Conservation (phyloP, 2,888 invertebrate genomes). For the Mystacides longicornis region DNA sequence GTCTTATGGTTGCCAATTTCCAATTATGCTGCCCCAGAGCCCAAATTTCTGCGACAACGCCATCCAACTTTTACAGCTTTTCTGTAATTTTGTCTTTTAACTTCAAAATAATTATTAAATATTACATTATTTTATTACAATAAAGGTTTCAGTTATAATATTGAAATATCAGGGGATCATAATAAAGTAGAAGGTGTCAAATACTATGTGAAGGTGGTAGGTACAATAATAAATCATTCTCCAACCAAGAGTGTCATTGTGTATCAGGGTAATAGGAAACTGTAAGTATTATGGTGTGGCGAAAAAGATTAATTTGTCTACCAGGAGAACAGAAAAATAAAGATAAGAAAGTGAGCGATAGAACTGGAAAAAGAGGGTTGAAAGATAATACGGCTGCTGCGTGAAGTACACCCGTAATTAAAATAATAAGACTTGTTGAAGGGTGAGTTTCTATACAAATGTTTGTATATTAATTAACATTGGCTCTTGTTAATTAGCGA, state of each 20-base stretch:
- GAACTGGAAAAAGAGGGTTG: not conserved
- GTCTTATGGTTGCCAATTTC: too few species aligned
- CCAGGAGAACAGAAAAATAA: constrained; percentile 21
- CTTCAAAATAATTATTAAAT: not conserved
- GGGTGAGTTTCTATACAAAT: too few species aligned
- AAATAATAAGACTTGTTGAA: too few species aligned
- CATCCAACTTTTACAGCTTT: too few species aligned
- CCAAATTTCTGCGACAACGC: too few species aligned
- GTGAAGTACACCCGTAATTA: too few species aligned
- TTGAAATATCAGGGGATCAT: not conserved
- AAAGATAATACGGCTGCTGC: constrained; percentile 1
- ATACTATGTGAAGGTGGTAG: constrained; percentile 10
- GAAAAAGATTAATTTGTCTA: constrained; percentile 20
- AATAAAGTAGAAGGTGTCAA: not conserved
- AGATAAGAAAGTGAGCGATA: constrained; percentile 18
- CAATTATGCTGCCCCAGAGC: too few species aligned
- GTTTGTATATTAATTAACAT: too few species aligned
- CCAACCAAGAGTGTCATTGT: constrained; percentile 16
- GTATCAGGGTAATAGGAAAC: constrained; percentile 25
- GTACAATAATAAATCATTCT: constrained; percentile 22
- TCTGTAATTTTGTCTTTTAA: too few species aligned
- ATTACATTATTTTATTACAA: not conserved
- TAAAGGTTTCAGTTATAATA: not conserved
- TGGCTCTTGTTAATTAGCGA: too few species aligned
- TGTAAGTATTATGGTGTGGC: not conserved